Conservation (phyloP, 2,888 invertebrate genomes). For the Steinernema scapterisci region DNA sequence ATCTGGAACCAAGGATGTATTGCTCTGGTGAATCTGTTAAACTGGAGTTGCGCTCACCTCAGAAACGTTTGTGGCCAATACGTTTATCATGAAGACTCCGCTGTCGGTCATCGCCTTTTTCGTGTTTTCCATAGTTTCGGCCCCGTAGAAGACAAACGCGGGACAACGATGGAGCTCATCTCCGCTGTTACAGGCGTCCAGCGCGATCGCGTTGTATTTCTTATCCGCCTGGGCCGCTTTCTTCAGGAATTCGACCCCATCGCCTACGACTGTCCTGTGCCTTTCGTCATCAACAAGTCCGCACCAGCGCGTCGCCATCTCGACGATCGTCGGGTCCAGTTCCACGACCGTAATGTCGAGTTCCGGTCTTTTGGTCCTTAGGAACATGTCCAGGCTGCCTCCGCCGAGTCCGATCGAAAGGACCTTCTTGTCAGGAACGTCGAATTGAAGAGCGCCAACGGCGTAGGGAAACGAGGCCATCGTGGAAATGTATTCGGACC, state of each 20-base stretch:
- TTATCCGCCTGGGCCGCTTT: conserved; percentile 37
- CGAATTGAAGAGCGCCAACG: not conserved
- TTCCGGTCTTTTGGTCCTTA: conserved; percentile 40
- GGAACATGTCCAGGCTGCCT: conserved; percentile 50
- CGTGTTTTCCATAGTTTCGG: not conserved
- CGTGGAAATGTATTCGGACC: not conserved
- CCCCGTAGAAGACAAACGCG: not conserved
- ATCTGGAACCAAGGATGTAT: no score
- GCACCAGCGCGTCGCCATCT: conserved; percentile 50
- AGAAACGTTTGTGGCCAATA: not conserved
- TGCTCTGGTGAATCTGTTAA: no score
- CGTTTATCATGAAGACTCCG: not conserved
- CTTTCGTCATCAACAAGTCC: conserved; percentile 41
- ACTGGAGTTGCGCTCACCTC: not conserved
- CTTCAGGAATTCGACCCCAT: conserved; percentile 47
- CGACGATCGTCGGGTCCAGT: conserved; percentile 46
- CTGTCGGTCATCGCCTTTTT: not conserved
- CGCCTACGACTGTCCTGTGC: conserved; percentile 42
- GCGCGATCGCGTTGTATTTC: conserved; percentile 46
- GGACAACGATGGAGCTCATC: not conserved
- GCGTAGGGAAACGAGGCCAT: not conserved
- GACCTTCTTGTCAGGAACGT: not conserved
- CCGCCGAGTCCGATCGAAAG: conserved; percentile 46
- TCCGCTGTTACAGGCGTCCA: conserved; percentile 50
- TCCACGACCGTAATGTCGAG: conserved; percentile 52